Base-by-base conservation (phyloP, 2,888 invertebrate species). In the Amphimallon solstitiale region DNA sequence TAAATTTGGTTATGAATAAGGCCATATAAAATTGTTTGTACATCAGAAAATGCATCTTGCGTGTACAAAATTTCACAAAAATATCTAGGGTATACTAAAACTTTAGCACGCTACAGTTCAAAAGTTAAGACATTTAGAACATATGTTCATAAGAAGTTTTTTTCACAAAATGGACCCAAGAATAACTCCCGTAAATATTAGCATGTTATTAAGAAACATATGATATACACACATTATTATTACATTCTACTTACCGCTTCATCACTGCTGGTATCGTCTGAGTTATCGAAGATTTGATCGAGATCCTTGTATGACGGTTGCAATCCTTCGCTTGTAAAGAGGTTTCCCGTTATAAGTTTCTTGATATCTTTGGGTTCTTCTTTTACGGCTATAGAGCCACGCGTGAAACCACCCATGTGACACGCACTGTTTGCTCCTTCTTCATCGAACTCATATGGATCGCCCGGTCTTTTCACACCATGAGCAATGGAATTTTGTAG, bases 231-330 rank as follows among this genome's bases (percentile, higher is more conserved):
- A n/a, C n/a, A n/a, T n/a, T n/a, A n/a, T n/a, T n/a, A n/a, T n/a
- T n/a, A n/a, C n/a, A n/a, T n/a, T n/a, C n/a, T n/a, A 84, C 87
- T 88, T 86, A 93, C 93, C 81, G 92, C 89, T 86, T 94, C 95
- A 82, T 95, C 94, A 77, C 92, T 92, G 79, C 93, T 93, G 67
- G 94, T 93, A 78, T 93, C 92, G 84, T 94, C 94, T 0, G 94
- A 94, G 80, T 95, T 94, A 80, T 95, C 94, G 84, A 97, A 98
- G 78, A 97, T 91, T 82, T 97, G 94, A 78, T 97, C 97, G 73
- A 97, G 88, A 84, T 97, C 97, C 79, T 92, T 92, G 74, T 91
- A 89, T 45, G 94, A 93, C 45, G 95, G 92, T 81, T 92, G 92
- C 35, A 97, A 87, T 23, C 97, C 97, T 84, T 95, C 93, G 74